These are phyloP conservation scores for Hoplostethus atlanticus DNA, from an alignment of 2,797 vertebrate genomes.

Conservation along the genomic window DNA sequence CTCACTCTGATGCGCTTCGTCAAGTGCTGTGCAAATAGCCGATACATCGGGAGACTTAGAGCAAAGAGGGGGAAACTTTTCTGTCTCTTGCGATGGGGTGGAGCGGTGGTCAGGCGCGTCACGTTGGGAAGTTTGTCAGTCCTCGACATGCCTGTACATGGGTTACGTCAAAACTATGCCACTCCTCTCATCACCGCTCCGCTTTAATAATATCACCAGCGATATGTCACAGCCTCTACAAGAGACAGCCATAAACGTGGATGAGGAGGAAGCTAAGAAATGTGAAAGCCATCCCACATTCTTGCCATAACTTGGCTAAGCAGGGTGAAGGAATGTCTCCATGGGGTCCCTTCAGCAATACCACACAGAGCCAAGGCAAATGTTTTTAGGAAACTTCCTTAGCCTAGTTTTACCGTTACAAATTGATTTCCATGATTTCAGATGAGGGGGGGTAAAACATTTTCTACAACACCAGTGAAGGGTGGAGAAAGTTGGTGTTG, in stretches of 20 bases:
- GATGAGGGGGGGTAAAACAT: background rate
- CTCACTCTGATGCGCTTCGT: background rate
- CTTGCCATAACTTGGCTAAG: slow-evolving; percentile 55
- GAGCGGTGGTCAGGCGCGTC: slow-evolving; percentile 61
- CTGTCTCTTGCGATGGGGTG: slow-evolving; percentile 45
- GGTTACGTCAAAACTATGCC: slow-evolving; percentile 23
- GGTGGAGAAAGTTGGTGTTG: background rate
- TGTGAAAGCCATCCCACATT: slow-evolving; percentile 61
- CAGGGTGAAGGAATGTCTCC: slow-evolving; percentile 52
- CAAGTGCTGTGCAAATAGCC: background rate
- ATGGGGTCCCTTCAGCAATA: slow-evolving; percentile 7
- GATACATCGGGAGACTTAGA: slow-evolving; percentile 26
- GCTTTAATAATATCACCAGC: background rate
- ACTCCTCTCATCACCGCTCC: slow-evolving; percentile 52
- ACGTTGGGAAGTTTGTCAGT: slow-evolving; percentile 53
- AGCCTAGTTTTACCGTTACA: background rate
- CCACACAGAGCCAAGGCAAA: slow-evolving; percentile 22
- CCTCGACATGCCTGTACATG: background rate
- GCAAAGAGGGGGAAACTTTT: slow-evolving; percentile 34
- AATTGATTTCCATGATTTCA: background rate
- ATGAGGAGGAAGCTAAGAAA: slow-evolving; percentile 19
- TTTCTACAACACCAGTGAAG: background rate
- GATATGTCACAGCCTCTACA: background rate
- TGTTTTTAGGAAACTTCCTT: slow-evolving; percentile 2
- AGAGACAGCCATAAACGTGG: too few species aligned